Evolutionary conservation across 1,140 invertebrate genomes (phyloP).

Genomic region (Berghia stephanieae): DNA sequence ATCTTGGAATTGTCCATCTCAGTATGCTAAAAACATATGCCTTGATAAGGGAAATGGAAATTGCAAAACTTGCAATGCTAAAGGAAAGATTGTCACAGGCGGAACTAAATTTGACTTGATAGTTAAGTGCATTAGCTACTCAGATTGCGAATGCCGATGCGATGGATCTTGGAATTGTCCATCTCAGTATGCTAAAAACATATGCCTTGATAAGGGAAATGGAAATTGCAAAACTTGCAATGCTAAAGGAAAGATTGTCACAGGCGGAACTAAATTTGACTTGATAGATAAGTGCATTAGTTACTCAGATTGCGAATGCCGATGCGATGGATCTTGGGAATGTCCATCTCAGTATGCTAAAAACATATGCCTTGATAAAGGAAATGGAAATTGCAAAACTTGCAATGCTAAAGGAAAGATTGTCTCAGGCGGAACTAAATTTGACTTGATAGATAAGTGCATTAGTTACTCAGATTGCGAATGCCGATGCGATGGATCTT

Average conservation of each 20-base stretch:
- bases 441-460: conserved; percentile 43
- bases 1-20: conserved; percentile 42
- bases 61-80: neutral
- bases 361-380: conserved; percentile 38
- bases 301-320: conserved; percentile 44
- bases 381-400: neutral
- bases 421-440: conserved; percentile 36
- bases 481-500: conserved; percentile 6
- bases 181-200: conserved; percentile 37
- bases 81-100: neutral
- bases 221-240: neutral
- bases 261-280: conserved; percentile 41
- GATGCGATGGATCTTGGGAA: conserved; percentile 46
- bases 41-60: neutral
- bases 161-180: conserved; percentile 50
- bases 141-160: conserved; percentile 44
- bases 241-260: neutral
- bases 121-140: conserved; percentile 38
- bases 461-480: conserved; percentile 36
- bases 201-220: conserved; percentile 30
- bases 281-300: conserved; percentile 40
- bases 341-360: conserved; percentile 41
- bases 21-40: conserved; percentile 42
- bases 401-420: neutral
- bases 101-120: conserved; percentile 39